phyloP scores from a whole-genome alignment of 2,797 vertebrate genomes.

The Sebastes minor region DNA sequence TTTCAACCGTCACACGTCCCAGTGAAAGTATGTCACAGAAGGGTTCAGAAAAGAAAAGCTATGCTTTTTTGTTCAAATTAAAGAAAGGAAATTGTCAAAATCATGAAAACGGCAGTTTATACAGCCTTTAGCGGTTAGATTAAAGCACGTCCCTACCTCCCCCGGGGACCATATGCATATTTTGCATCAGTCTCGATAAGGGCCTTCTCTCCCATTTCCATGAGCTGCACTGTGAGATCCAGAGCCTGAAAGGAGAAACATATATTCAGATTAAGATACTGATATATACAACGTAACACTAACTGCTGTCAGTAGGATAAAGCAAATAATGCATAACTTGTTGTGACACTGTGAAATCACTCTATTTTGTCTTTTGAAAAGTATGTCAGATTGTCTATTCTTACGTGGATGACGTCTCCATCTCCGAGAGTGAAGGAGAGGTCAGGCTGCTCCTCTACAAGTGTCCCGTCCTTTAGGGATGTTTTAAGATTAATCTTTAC shows the following conservation, averaged over 20 bases:
- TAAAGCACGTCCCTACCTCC: conserved; percentile 83
- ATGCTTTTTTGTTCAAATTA: background rate
- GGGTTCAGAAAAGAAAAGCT: background rate
- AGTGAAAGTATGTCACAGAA: background rate
- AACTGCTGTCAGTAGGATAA: background rate
- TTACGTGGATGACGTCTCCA: conserved; percentile 94
- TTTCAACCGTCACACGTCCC: background rate
- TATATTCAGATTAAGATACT: background rate
- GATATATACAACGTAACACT: background rate
- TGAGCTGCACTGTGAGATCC: conserved; percentile 92
- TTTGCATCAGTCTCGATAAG: conserved; percentile 88
- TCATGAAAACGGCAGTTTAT: background rate
- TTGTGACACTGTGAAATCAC: background rate
- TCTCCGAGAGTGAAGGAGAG: conserved; percentile 92
- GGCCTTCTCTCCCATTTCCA: conserved; percentile 90
- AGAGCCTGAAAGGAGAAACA: conserved; percentile 82
- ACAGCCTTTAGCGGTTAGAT: background rate
- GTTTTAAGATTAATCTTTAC: conserved; percentile 88
- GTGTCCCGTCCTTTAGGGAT: conserved; percentile 78
- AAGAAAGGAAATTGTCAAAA: background rate
- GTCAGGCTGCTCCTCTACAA: conserved; percentile 82
- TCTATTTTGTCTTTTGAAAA: background rate
- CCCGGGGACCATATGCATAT: conserved; percentile 90
- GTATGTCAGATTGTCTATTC: background rate
- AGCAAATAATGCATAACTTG: background rate